Conservation (phyloP, 1,140 invertebrate genomes). For the Nephotettix cincticeps region DNA sequence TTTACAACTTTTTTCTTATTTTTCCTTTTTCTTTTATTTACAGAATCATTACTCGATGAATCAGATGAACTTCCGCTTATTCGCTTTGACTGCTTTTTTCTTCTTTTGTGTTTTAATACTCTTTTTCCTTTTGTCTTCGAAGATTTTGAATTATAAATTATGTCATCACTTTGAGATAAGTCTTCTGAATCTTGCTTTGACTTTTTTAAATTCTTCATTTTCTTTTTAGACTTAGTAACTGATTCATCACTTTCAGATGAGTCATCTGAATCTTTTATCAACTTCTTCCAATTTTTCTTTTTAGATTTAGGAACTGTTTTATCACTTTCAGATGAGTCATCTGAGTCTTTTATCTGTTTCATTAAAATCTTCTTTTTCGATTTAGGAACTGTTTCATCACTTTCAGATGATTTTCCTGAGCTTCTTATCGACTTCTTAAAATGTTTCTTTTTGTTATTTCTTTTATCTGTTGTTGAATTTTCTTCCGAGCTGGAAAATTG, state of each 20-base stretch:
- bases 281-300: not conserved
- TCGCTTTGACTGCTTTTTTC: too few relatives aligned
- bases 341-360: not conserved
- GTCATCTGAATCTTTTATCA: not conserved
- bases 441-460: not conserved
- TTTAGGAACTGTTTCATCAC: not conserved
- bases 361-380: not conserved
- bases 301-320: not conserved
- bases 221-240: not conserved
- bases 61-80: too few relatives aligned
- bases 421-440: not conserved
- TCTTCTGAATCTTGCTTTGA: not conserved
- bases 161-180: not conserved
- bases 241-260: not conserved
- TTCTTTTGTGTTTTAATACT: too few relatives aligned
- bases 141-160: too few relatives aligned
- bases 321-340: not conserved
- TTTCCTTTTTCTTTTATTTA: too few relatives aligned
- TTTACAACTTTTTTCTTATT: too few relatives aligned
- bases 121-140: too few relatives aligned
- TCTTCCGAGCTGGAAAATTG: too few relatives aligned
- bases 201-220: not conserved
- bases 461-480: not conserved
- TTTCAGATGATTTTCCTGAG: not conserved
- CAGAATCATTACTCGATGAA: too few relatives aligned